Base-by-base conservation (phyloP, 2,888 invertebrate species). In the Empis stercorea region DNA sequence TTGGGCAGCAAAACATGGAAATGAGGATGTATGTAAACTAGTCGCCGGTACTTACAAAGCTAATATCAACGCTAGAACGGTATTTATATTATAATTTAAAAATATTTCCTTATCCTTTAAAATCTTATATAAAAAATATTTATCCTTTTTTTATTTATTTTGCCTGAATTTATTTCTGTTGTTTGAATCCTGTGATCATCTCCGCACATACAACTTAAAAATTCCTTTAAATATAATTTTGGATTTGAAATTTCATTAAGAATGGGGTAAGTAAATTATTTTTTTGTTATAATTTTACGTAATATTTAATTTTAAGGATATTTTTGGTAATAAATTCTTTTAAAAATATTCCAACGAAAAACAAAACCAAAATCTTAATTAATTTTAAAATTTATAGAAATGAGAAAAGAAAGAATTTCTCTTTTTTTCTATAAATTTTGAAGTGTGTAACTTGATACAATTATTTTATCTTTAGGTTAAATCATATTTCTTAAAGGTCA, bases 1-100 rank as follows among this genome's bases (percentile, higher is more conserved):
- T 68, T 95, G 94, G 94, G 95, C 89, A 51, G 91, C 93, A 52
- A 95, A 95, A 70, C 87, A 91, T 59, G 94, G 94, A 3, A 87
- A 92, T 64, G 80, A 82, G 64, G 87, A 94, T 64, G 80, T 94
- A 55, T 83, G 94, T 47, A 95, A 95, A 71, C 74, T 93, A 52
- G 79, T 95, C 57, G 92, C 93, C 20, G 92, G 93, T n/a, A 81
- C 81, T 4, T 81, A 86, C 61, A 80, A 80, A 59, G 80, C 83
- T n/a, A 79, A 84, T 57, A 84, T 92, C 52, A 89, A 94, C 71
- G 82, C 82, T 55, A 81, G 82, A 66, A 87, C 94, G 74, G 93
- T 94, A 57, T 53, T 53, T 47, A 14, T 4, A 37, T 15, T n/a
- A 9, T 23, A 41, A 13, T 2, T 30, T 34, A 9, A 44, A 36